Base-by-base conservation (phyloP, 2,797 vertebrate genomes). In the Caiman crocodilus region DNA sequence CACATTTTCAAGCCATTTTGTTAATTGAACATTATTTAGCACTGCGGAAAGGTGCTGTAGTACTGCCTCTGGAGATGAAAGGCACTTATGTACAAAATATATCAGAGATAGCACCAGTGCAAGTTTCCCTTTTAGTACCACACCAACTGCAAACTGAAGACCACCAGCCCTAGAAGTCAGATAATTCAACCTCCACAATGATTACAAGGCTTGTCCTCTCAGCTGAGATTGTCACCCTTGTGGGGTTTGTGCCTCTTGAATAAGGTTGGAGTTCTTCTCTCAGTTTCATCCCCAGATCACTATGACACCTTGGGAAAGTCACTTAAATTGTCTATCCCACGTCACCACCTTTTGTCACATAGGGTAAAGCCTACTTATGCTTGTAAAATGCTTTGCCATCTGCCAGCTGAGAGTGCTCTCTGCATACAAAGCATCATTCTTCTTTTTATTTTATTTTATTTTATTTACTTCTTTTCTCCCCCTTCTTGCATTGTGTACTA, bases 1-100 rank as follows among this genome's bases (percentile, higher is more conserved):
- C 25, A 75, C 87, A 79, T 90, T 81, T 77, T 92, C 88, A 83
- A 95, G 96, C 88, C 65, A 64, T 93, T 93, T 92, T 95, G 81
- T 89, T 96, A 91, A 85, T 96, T 79, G 78, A 69, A 90, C 83
- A 28, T 91, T 76, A 90, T 90, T 83, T 90, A 59, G 55, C 73
- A 67, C 84, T 94, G 89, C 93, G 87, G 50, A 96, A 97, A 92
- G 80, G 86, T 82, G 64, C 64, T 84, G 7, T 42, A 83, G 65
- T 26, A 83, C 20, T 82, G 90, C 82, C 57, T 85, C 78, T 56
- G 60, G 63, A 90, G 79, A 63, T 57, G 82, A 42, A 73, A 63
- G 55, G 75, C 57, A 55, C 89, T 81, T 65, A 75, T 78, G 85
- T 75, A 75, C 50, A 73, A 32, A 69, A 80, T 7, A 92, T 21